phyloP scores from a whole-genome alignment of 1,140 invertebrate species.

The Orchesella cincta region DNA sequence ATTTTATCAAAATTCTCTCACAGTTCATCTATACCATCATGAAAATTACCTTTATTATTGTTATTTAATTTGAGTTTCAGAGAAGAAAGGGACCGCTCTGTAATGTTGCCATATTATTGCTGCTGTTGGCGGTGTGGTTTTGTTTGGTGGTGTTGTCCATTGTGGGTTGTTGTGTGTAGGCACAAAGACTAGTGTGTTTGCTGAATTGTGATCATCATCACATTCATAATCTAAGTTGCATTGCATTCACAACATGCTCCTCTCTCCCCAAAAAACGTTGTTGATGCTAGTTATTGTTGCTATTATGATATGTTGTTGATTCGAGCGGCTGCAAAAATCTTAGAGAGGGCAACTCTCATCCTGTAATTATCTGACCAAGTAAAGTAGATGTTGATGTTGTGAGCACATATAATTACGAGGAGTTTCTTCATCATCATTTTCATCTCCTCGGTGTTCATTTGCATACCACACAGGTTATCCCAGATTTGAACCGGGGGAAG shows the following conservation, averaged over 20 bases:
- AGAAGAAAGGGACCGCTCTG: slow-evolving; percentile 11
- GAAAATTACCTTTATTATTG: slow-evolving; percentile 28
- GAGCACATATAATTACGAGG: slow-evolving; percentile 36
- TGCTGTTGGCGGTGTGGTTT: background rate
- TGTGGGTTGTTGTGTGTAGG: no score
- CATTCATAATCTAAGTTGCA: background rate
- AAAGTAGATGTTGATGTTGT: slow-evolving; percentile 46
- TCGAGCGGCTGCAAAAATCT: slow-evolving; percentile 24
- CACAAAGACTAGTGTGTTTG: slow-evolving; percentile 8
- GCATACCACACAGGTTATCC: slow-evolving; percentile 42
- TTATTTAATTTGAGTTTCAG: slow-evolving; percentile 19
- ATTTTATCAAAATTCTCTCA: slow-evolving; percentile 28
- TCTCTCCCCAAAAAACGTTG: background rate
- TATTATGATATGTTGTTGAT: background rate
- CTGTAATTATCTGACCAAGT: slow-evolving; percentile 36
- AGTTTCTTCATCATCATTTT: slow-evolving; percentile 29
- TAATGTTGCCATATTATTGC: slow-evolving; percentile 15
- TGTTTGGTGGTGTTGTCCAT: background rate
- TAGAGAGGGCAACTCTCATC: slow-evolving; percentile 31
- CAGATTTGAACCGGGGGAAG: no score
- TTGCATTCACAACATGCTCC: background rate
- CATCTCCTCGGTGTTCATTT: slow-evolving; percentile 35
- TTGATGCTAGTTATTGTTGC: background rate
- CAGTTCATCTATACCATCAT: slow-evolving; percentile 16
- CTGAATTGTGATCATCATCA: slow-evolving; percentile 5